Percentiles rank a stretch among this genome's conserved stretches.
Evolutionary conservation across 1,140 invertebrate genomes (phyloP).

Genomic region (Helicoverpa armigera): DNA sequence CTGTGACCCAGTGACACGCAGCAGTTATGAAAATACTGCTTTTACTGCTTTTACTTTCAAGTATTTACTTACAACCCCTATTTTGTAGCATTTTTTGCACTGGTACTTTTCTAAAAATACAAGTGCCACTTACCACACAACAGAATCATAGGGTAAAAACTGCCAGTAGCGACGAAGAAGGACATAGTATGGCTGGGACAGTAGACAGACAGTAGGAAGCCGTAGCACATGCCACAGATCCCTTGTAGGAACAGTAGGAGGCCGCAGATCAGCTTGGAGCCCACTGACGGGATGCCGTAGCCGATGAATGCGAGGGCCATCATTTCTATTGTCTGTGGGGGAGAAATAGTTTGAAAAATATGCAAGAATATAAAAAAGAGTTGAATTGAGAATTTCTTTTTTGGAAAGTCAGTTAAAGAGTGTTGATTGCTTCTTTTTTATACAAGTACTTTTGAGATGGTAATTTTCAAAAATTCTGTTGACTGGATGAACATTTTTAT

Average conservation of each 20-base stretch:
- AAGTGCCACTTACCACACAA: constrained; percentile 90
- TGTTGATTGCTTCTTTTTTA: background rate
- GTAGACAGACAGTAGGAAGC: constrained; percentile 93
- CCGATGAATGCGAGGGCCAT: constrained; percentile 77
- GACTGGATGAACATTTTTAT: no score
- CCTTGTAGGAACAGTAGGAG: constrained; percentile 84
- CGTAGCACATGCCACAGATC: constrained; percentile 86
- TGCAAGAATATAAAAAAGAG: no score
- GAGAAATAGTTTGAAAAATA: constrained; percentile 4
- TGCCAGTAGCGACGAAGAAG: constrained; percentile 94
- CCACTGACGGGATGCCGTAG: constrained; percentile 79
- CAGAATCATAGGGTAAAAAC: constrained; percentile 95
- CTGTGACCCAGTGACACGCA: no score
- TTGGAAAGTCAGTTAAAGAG: no score
- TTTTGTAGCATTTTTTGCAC: no score
- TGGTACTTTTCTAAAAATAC: no score
- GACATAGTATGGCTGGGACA: constrained; percentile 92
- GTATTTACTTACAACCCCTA: no score
- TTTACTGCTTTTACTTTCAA: no score
- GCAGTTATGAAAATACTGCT: no score
- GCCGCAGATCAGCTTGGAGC: constrained; percentile 75
- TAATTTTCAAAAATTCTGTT: no score
- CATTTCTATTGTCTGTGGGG: constrained; percentile 79
- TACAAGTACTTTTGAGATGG: background rate
- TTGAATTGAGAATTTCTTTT: no score